Evolutionary conservation across 2,797 vertebrate genomes (phyloP).

Genomic region (Triplophysa bombifrons): DNA sequence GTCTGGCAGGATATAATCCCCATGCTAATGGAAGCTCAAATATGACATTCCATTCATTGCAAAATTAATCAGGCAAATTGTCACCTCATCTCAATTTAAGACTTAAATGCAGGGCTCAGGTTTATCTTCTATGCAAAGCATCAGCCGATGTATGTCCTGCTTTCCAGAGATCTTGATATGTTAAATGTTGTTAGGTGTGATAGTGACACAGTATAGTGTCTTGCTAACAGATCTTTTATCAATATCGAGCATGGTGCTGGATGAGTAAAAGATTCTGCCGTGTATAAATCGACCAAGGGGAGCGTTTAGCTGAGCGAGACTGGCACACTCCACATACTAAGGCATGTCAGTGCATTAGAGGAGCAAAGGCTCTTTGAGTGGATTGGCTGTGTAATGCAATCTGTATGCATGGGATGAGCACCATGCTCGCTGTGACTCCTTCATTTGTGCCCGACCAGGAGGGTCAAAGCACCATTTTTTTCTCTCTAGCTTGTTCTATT

Average conservation of each 20-base stretch:
- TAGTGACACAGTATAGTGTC: constrained; percentile 35
- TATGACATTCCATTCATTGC: constrained; percentile 42
- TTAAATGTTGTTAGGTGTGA: constrained; percentile 38
- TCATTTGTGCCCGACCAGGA: constrained; percentile 71
- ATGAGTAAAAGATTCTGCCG: constrained; percentile 53
- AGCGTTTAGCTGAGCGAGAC: constrained; percentile 60
- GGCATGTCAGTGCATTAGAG: constrained; percentile 72
- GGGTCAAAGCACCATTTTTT: constrained; percentile 65
- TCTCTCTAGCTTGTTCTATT: constrained; percentile 60
- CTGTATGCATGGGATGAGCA: constrained; percentile 78
- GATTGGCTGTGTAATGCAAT: constrained; percentile 80
- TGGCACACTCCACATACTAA: constrained; percentile 59
- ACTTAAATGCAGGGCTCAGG: constrained; percentile 14
- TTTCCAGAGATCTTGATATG: constrained; percentile 14
- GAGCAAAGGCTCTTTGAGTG: constrained; percentile 69
- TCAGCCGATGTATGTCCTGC: neutral
- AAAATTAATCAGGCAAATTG: constrained; percentile 56
- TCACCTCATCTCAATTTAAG: constrained; percentile 44
- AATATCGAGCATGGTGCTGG: constrained; percentile 44
- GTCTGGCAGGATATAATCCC: constrained; percentile 50
- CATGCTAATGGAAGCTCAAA: constrained; percentile 36
- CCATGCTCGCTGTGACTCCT: constrained; percentile 57
- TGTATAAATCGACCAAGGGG: constrained; percentile 54
- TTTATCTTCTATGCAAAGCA: constrained; percentile 23
- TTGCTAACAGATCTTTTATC: constrained; percentile 31